A percentile compares a stretch with the other conserved stretches of the same genome.
Evolutionary conservation across 2,888 invertebrate species (phyloP).

Genomic region (Lepas anatifera): DNA sequence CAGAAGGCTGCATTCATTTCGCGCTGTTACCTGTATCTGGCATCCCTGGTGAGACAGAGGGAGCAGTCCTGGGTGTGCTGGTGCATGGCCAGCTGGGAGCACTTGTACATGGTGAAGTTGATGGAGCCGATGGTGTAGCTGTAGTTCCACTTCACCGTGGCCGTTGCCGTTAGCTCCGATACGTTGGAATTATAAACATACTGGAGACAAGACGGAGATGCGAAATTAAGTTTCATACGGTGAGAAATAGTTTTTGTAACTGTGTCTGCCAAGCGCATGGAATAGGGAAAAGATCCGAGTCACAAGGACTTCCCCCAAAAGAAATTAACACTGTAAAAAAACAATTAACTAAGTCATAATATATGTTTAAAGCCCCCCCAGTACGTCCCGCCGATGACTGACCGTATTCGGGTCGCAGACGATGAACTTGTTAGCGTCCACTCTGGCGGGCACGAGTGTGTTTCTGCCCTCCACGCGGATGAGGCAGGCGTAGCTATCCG

Average conservation of each 20-base stretch:
- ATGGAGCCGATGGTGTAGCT: conserved; percentile 84
- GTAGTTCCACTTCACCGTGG: conserved; percentile 66
- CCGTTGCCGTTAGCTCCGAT: background rate
- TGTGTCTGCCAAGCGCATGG: too few species aligned
- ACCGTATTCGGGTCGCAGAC: conserved; percentile 83
- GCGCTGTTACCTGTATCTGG: background rate
- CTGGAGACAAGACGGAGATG: too few species aligned
- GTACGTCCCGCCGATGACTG: too few species aligned
- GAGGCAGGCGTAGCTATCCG: conserved; percentile 82
- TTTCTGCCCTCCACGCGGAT: conserved; percentile 39
- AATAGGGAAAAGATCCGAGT: too few species aligned
- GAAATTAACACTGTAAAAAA: too few species aligned
- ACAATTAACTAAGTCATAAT: too few species aligned
- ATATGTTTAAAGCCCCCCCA: too few species aligned
- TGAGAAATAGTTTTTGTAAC: too few species aligned
- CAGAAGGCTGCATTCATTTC: too few species aligned
- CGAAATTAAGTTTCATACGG: too few species aligned
- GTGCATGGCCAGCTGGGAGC: conserved; percentile 73
- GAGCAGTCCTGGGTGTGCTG: conserved; percentile 58
- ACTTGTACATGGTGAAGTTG: conserved; percentile 84
- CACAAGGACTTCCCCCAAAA: too few species aligned
- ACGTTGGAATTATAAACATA: background rate
- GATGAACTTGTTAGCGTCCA: conserved; percentile 48
- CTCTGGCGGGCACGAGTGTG: conserved; percentile 33
- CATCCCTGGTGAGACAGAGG: conserved; percentile 45